Evolutionary conservation across 92 coral and sea anemone species (phyloP).

Genomic region (Galaxea fascicularis): DNA sequence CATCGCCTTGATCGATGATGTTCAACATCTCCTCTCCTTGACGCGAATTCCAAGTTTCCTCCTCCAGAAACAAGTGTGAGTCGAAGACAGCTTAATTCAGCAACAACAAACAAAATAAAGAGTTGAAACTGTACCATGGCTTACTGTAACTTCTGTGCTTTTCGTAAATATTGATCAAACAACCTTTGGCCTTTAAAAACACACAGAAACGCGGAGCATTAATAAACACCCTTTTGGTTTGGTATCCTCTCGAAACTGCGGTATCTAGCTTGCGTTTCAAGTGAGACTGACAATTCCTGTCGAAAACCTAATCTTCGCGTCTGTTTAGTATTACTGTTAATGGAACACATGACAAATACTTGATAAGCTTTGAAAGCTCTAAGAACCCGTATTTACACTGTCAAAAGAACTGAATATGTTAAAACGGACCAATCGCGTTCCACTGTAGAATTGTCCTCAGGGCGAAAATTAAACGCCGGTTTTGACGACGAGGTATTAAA

Average conservation of each 20-base stretch:
- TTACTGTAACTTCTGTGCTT: neutral
- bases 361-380: conserved; percentile 42
- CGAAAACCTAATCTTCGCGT: neutral
- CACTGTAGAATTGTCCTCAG: neutral
- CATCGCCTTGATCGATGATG: conserved; percentile 30
- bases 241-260: neutral
- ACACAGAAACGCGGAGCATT: neutral
- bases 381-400: neutral
- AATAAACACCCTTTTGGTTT: conserved; percentile 1
- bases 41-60: neutral
- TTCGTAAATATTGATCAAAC: conserved; percentile 13
- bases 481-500: neutral
- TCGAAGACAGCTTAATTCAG: conserved; percentile 28
- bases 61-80: conserved; percentile 25
- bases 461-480: neutral
- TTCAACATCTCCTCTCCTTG: neutral
- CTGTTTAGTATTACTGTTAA: neutral
- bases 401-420: neutral
- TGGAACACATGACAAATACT: conserved; percentile 14
- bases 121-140: conserved; percentile 35
- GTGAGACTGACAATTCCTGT: neutral
- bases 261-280: neutral
- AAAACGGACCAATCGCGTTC: neutral
- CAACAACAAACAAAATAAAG: conserved; percentile 13
- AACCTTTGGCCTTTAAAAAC: conserved; percentile 26